These are phyloP conservation scores for Alloplasta piceator DNA, from an alignment of 2,888 invertebrate genomes.

Conservation along the genomic window DNA sequence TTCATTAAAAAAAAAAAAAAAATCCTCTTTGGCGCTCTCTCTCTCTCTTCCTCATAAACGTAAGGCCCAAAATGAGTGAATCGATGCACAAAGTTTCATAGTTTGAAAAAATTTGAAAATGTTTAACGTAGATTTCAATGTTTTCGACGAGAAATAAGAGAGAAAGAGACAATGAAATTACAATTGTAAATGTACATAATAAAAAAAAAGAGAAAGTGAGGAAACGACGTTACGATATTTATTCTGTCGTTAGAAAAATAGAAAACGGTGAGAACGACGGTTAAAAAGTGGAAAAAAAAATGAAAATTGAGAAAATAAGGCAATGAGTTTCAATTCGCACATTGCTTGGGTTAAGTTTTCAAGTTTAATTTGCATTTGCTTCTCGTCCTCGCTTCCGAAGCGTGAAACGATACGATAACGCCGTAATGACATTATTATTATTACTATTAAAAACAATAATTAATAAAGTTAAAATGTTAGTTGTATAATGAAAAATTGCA, in stretches of 20 bases:
- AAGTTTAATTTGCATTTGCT: slow-evolving; percentile 75
- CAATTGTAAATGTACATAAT: slow-evolving; percentile 66
- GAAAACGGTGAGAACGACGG: slow-evolving; percentile 13
- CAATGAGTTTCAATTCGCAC: slow-evolving; percentile 63
- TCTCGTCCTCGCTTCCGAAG: slow-evolving; percentile 70
- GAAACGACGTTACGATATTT: slow-evolving; percentile 50
- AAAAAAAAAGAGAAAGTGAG: neutral
- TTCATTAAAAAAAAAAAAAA: too few relatives aligned
- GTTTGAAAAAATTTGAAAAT: slow-evolving; percentile 25
- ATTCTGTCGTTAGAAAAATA: slow-evolving; percentile 54
- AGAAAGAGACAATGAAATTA: slow-evolving; percentile 33
- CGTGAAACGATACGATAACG: slow-evolving; percentile 70
- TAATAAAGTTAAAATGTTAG: slow-evolving; percentile 67
- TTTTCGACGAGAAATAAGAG: slow-evolving; percentile 28
- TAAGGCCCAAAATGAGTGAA: slow-evolving; percentile 32
- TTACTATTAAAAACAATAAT: slow-evolving; percentile 49
- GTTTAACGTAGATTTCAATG: slow-evolving; percentile 67
- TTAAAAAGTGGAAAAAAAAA: slow-evolving; percentile 15
- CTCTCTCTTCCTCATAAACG: slow-evolving; percentile 36
- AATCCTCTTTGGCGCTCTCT: too few relatives aligned
- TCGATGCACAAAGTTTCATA: slow-evolving; percentile 53
- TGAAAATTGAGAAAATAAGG: slow-evolving; percentile 39
- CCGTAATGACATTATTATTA: slow-evolving; percentile 58
- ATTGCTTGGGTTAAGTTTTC: slow-evolving; percentile 69
- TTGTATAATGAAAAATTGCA: slow-evolving; percentile 64